A percentile compares a stretch with the other conserved stretches of the same genome.
phyloP scores from a whole-genome alignment of 1,140 invertebrate genomes.

The Pararge aegeria region DNA sequence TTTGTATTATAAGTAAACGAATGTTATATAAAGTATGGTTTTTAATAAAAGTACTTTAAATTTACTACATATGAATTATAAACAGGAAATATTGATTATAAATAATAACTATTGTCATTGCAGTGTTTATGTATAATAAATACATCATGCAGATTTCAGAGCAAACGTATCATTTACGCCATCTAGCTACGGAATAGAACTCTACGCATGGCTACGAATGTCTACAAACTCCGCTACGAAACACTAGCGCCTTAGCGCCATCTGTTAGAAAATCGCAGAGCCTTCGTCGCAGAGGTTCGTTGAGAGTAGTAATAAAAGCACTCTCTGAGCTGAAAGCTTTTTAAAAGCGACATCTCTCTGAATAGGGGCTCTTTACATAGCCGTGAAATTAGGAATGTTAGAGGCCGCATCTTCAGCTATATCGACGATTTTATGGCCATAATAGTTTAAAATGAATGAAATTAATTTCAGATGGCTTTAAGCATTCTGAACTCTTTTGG shows the following conservation, averaged over 20 bases:
- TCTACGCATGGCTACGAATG: slow-evolving; percentile 16
- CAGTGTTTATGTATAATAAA: too few relatives aligned
- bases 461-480: too few relatives aligned
- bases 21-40: too few relatives aligned
- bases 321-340: not conserved
- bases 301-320: not conserved
- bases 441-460: too few relatives aligned
- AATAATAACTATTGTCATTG: too few relatives aligned
- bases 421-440: not conserved
- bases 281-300: not conserved
- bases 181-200: not conserved
- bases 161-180: not conserved
- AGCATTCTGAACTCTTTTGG: too few relatives aligned
- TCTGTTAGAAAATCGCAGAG: not conserved
- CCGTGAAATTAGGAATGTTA: not conserved
- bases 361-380: not conserved
- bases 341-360: not conserved
- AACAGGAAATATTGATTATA: too few relatives aligned
- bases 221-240: not conserved
- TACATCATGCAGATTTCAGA: too few relatives aligned
- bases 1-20: too few relatives aligned
- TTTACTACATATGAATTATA: too few relatives aligned
- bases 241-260: slow-evolving; percentile 10
- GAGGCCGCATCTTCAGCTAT: not conserved
- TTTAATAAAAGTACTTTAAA: too few relatives aligned